phyloP scores from a whole-genome alignment of 2,797 vertebrate species.

The Halcyon smyrnensis region DNA sequence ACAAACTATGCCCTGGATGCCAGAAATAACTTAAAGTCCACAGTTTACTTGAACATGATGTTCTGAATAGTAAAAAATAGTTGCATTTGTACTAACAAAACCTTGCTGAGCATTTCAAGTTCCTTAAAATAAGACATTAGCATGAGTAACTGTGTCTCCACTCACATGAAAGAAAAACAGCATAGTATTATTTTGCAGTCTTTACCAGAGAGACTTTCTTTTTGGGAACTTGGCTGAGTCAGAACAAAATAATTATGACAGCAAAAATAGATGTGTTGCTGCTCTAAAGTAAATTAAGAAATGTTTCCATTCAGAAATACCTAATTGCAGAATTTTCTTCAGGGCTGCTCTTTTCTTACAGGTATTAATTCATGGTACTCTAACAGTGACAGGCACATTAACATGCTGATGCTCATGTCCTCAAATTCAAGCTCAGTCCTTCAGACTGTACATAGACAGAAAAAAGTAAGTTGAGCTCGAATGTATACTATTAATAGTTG shows the following conservation, averaged over 20 bases:
- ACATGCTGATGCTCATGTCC: neutral
- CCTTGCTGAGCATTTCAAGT: neutral
- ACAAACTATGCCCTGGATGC: conserved; percentile 59
- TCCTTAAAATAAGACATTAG: conserved; percentile 29
- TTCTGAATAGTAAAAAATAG: conserved; percentile 65
- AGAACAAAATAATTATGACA: neutral
- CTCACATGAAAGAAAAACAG: neutral
- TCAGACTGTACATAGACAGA: neutral
- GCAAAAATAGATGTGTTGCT: neutral
- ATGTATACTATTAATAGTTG: neutral
- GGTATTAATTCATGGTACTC: neutral
- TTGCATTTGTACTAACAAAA: conserved; percentile 53
- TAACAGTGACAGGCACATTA: neutral
- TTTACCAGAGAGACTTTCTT: neutral
- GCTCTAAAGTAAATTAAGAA: neutral
- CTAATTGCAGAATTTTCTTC: neutral
- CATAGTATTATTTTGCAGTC: neutral
- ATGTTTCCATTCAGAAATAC: neutral
- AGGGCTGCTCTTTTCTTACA: neutral
- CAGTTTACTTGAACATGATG: conserved; percentile 73
- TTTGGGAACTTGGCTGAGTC: neutral
- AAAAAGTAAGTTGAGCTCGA: neutral
- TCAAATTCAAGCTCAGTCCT: neutral
- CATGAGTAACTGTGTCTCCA: neutral
- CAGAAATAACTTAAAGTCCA: conserved; percentile 73